Conservation (phyloP, 2,113 vertebrate species). For the Sisor rabdophorus region DNA sequence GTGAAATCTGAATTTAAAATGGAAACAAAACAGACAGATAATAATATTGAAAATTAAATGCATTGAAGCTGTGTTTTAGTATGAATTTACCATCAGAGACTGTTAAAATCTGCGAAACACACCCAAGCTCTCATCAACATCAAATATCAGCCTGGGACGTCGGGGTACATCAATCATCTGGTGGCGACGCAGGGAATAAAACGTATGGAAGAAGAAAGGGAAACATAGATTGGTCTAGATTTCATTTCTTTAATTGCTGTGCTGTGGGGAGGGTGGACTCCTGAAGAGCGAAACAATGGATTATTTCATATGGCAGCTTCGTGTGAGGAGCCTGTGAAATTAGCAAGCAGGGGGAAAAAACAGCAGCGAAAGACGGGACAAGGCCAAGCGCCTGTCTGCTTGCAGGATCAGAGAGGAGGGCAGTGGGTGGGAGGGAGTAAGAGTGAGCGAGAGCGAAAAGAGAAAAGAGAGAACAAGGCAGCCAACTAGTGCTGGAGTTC, state of each 20-base stretch:
- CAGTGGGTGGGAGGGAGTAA: slow-evolving; percentile 30
- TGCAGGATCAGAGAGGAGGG: slow-evolving; percentile 36
- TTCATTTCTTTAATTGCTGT: slow-evolving; percentile 65
- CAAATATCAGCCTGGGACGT: slow-evolving; percentile 44
- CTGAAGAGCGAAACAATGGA: slow-evolving; percentile 66
- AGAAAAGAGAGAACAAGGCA: slow-evolving; percentile 36
- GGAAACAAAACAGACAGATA: slow-evolving; percentile 22
- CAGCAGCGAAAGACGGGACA: slow-evolving; percentile 36
- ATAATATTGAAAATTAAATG: slow-evolving; percentile 32
- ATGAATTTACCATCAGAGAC: slow-evolving; percentile 45
- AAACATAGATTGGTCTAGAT: slow-evolving; percentile 58
- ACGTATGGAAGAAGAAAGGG: slow-evolving; percentile 57
- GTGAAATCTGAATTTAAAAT: slow-evolving; percentile 35
- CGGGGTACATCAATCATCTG: slow-evolving; percentile 54
- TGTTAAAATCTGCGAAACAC: slow-evolving; percentile 37
- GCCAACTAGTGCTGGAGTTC: slow-evolving; percentile 48
- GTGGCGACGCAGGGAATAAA: slow-evolving; percentile 59
- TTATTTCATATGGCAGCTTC: slow-evolving; percentile 65
- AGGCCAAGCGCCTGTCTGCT: slow-evolving; percentile 43
- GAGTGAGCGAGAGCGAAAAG: slow-evolving; percentile 30
- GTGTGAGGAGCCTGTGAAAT: slow-evolving; percentile 42
- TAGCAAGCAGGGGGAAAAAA: slow-evolving; percentile 34
- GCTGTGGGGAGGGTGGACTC: slow-evolving; percentile 54
- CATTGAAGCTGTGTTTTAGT: slow-evolving; percentile 16
- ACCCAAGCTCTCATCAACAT: slow-evolving; percentile 35